These are phyloP conservation scores for Pseudobourletiella spinata DNA, from an alignment of 1,140 invertebrate species.

Conservation along the genomic window DNA sequence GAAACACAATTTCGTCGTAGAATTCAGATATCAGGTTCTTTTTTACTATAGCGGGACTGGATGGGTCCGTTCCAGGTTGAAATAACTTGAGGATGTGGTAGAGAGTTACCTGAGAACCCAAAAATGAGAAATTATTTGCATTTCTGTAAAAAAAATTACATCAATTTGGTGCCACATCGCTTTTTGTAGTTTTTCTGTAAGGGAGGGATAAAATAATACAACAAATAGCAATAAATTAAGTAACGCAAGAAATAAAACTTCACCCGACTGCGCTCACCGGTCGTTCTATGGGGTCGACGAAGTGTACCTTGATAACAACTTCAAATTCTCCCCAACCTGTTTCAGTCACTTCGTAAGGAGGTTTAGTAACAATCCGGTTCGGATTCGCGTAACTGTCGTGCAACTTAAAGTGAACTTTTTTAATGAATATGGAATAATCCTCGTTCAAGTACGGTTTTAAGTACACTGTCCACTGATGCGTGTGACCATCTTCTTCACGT, in stretches of 20 bases:
- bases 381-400: slow-evolving; percentile 84
- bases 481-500: slow-evolving; percentile 96
- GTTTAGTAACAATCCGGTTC: slow-evolving; percentile 83
- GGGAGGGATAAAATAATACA: not conserved
- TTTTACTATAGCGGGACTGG: slow-evolving; percentile 43
- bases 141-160: no score
- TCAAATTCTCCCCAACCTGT: slow-evolving; percentile 99
- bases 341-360: slow-evolving; percentile 95
- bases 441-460: slow-evolving; percentile 87
- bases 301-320: slow-evolving; percentile 96
- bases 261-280: no score
- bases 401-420: slow-evolving; percentile 95
- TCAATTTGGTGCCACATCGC: no score
- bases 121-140: not conserved
- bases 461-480: slow-evolving; percentile 98
- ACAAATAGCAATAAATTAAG: no score
- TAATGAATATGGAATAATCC: slow-evolving; percentile 90
- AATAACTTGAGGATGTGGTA: slow-evolving; percentile 95
- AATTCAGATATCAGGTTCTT: slow-evolving; percentile 83
- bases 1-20: slow-evolving; percentile 96
- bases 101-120: slow-evolving; percentile 67
- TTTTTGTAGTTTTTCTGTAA: no score
- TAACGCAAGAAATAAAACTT: no score
- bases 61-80: slow-evolving; percentile 61
- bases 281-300: slow-evolving; percentile 92